A percentile compares a stretch with the other conserved stretches of the same genome.
phyloP scores from a whole-genome alignment of 2,113 vertebrate genomes.

The Bambusicola thoracicus region DNA sequence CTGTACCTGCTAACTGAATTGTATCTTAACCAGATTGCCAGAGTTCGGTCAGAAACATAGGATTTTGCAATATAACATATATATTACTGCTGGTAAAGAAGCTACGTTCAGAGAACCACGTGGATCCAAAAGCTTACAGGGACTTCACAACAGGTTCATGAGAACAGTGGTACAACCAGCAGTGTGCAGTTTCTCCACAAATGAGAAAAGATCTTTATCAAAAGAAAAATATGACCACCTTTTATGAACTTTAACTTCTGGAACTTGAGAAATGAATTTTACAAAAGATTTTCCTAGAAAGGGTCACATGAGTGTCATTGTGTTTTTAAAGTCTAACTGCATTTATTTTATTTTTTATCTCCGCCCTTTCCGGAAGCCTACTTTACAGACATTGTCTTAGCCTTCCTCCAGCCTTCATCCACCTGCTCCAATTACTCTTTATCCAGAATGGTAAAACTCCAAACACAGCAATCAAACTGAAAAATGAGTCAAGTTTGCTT shows the following conservation, averaged over 20 bases:
- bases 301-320: neutral
- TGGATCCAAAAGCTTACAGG: neutral
- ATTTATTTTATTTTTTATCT: neutral
- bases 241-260: neutral
- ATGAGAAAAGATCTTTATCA: neutral
- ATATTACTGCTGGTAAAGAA: neutral
- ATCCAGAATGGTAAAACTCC: constrained; percentile 36
- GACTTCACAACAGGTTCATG: neutral
- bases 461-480: constrained; percentile 64
- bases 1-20: neutral
- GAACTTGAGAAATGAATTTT: neutral
- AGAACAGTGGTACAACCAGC: neutral
- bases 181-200: neutral
- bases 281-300: neutral
- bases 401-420: neutral
- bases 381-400: constrained; percentile 25
- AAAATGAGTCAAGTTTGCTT: constrained; percentile 56
- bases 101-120: neutral
- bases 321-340: neutral
- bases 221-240: neutral
- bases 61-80: neutral
- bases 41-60: neutral
- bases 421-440: neutral
- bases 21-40: neutral
- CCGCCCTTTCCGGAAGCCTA: neutral